Percentiles rank a stretch among this genome's conserved stretches.
These are phyloP conservation scores for Nysson spinosus DNA, from an alignment of 2,888 invertebrate species.

Conservation along the genomic window DNA sequence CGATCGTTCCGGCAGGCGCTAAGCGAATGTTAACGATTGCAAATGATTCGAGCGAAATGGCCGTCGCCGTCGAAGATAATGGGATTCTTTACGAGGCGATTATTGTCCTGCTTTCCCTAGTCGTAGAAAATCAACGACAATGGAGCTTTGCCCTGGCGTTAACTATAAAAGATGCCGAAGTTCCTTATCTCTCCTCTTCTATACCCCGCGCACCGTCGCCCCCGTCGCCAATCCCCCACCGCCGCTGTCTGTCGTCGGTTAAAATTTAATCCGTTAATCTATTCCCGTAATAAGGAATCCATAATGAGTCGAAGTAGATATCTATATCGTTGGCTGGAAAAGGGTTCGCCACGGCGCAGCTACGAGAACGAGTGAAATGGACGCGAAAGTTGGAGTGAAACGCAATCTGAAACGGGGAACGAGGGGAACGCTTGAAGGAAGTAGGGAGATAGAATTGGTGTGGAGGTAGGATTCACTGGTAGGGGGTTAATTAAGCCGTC, in stretches of 20 bases:
- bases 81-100: conserved; percentile 62
- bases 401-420: background rate
- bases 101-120: conserved; percentile 61
- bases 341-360: conserved; percentile 41
- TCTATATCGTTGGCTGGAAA: conserved; percentile 43
- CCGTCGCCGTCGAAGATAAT: conserved; percentile 46
- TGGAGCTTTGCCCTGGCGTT: conserved; percentile 29
- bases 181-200: conserved; percentile 18
- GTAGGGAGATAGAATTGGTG: conserved; percentile 57
- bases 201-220: conserved; percentile 4
- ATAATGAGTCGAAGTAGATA: conserved; percentile 64
- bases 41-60: conserved; percentile 48
- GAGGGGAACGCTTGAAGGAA: conserved; percentile 32
- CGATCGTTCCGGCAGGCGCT: conserved; percentile 2
- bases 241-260: conserved; percentile 54
- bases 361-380: conserved; percentile 31
- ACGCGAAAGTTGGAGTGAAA: conserved; percentile 15
- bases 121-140: conserved; percentile 51
- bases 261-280: conserved; percentile 69
- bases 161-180: conserved; percentile 27
- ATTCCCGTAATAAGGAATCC: conserved; percentile 68
- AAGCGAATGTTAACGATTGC: conserved; percentile 51
- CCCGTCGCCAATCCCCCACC: conserved; percentile 13
- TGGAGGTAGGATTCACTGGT: conserved; percentile 50
- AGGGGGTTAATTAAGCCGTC: conserved; percentile 72